Evolutionary conservation across 1,140 invertebrate species (phyloP).

Genomic region (Cydia amplana): DNA sequence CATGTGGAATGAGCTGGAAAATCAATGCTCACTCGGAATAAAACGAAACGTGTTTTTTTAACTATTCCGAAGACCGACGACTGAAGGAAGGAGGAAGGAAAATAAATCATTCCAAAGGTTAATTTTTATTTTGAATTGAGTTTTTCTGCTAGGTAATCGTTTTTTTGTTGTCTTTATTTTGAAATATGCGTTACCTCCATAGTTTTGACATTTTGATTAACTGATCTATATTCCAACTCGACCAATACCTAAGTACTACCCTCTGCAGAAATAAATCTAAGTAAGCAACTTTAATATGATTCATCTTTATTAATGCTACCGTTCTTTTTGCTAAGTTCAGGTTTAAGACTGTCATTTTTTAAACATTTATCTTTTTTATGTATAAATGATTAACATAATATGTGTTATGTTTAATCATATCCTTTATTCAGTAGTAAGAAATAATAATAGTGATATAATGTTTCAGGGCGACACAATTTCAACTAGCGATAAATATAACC

Average conservation of each 20-base stretch:
- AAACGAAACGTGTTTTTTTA: slow-evolving; percentile 21
- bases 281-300: too few species aligned
- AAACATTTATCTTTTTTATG: too few species aligned
- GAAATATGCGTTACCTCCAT: neutral
- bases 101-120: neutral
- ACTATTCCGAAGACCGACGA: slow-evolving; percentile 2
- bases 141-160: neutral
- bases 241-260: too few species aligned
- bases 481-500: neutral
- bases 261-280: neutral
- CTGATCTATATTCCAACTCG: neutral
- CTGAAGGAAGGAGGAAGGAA: slow-evolving; percentile 1
- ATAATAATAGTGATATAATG: neutral
- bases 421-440: too few species aligned
- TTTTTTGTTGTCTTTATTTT: too few species aligned
- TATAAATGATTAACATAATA: too few species aligned
- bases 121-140: slow-evolving; percentile 3
- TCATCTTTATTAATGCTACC: too few species aligned
- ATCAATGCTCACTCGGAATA: slow-evolving; percentile 5
- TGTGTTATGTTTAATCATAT: too few species aligned
- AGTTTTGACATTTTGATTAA: neutral
- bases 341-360: too few species aligned
- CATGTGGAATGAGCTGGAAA: slow-evolving; percentile 18
- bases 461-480: neutral
- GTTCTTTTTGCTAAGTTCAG: too few species aligned